Percentiles rank a stretch among this genome's conserved stretches.
phyloP scores from a whole-genome alignment of 2,888 invertebrate species.

The Agrotis clavis region DNA sequence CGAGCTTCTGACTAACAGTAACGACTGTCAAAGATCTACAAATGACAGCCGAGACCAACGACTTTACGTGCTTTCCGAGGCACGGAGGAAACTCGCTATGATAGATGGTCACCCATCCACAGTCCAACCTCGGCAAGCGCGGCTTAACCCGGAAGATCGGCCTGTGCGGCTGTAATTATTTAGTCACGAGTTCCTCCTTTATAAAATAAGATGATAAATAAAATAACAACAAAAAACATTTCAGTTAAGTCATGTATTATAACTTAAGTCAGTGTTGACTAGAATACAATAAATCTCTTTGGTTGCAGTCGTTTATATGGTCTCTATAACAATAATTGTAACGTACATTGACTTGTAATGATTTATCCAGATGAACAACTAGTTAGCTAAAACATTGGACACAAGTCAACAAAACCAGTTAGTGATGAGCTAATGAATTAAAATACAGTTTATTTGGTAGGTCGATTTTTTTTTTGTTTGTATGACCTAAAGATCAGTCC shows the following conservation, averaged over 20 bases:
- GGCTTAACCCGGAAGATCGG: no score
- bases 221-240: constrained; percentile 33
- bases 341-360: not conserved
- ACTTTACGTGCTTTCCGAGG: no score
- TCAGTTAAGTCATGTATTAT: constrained; percentile 38
- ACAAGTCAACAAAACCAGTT: not conserved
- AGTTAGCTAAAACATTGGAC: not conserved
- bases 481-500: not conserved
- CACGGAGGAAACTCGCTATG: no score
- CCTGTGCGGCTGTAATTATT: no score
- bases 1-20: no score
- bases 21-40: no score
- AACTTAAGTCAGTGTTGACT: constrained; percentile 52
- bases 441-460: not conserved
- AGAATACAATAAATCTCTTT: constrained; percentile 65
- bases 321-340: not conserved
- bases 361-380: not conserved
- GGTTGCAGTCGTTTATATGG: constrained; percentile 37
- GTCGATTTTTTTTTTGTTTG: no score
- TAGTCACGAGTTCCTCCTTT: no score
- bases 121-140: no score
- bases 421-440: not conserved
- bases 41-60: no score
- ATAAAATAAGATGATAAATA: not conserved
- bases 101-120: no score